Percentiles rank a stretch among this genome's conserved stretches.
Conservation (phyloP, 2,797 vertebrate genomes). For the Atherinosoma microstoma region DNA sequence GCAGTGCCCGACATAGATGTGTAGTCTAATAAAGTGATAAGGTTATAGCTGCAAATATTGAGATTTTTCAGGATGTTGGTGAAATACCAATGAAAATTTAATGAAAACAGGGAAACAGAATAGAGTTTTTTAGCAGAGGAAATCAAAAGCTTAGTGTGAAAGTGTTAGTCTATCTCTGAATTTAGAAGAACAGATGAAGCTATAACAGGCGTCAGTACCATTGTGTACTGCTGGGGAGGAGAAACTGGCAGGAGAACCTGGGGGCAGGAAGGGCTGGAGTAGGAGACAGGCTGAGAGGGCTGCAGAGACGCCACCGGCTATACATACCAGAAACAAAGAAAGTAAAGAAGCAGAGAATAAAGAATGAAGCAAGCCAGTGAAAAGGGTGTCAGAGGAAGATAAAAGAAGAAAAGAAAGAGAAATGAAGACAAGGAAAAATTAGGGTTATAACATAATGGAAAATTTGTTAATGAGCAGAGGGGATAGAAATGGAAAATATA, state of each 20-base stretch:
- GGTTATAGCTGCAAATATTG: neutral
- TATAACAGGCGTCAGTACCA: conserved; percentile 88
- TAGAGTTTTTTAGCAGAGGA: conserved; percentile 19
- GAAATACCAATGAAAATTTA: conserved; percentile 28
- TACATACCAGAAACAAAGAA: conserved; percentile 49
- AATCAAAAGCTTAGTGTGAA: conserved; percentile 17
- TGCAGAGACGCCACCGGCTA: conserved; percentile 95
- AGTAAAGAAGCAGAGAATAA: conserved; percentile 44
- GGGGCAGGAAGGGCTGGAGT: conserved; percentile 96
- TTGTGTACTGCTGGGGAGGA: conserved; percentile 99
- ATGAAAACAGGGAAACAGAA: conserved; percentile 13
- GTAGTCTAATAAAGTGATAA: conserved; percentile 7
- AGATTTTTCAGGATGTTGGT: neutral
- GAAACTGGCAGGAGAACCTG: conserved; percentile 99
- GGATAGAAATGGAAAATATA: conserved; percentile 40
- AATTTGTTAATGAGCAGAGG: conserved; percentile 62
- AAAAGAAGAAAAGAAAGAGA: conserved; percentile 60
- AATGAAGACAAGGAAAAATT: conserved; percentile 65
- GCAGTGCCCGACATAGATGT: neutral
- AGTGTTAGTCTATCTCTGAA: conserved; percentile 33
- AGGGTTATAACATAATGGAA: conserved; percentile 67
- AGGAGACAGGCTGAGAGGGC: conserved; percentile 95
- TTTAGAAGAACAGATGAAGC: conserved; percentile 43
- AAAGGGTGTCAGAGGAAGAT: conserved; percentile 34
- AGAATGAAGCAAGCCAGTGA: conserved; percentile 44